phyloP scores from a whole-genome alignment of 2,113 vertebrate genomes.

The Otis tarda region DNA sequence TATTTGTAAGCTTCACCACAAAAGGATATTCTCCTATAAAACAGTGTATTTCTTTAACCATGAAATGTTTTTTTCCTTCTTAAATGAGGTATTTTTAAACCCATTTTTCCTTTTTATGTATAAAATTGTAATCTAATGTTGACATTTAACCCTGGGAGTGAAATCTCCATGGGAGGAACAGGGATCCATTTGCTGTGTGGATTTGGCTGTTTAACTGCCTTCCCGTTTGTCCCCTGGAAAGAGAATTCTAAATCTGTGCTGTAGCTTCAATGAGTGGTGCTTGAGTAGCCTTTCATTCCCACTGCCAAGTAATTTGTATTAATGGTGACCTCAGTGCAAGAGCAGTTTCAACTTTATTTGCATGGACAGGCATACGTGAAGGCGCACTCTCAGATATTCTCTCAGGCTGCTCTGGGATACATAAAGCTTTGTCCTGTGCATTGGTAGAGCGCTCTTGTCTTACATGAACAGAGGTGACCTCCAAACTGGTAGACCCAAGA shows the following conservation, averaged over 20 bases:
- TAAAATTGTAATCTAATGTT: constrained; percentile 67
- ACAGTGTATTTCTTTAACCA: constrained; percentile 20
- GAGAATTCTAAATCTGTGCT: constrained; percentile 40
- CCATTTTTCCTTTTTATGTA: constrained; percentile 39
- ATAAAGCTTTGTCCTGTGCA: not conserved
- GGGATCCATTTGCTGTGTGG: constrained; percentile 36
- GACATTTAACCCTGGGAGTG: constrained; percentile 56
- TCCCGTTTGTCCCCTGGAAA: constrained; percentile 27
- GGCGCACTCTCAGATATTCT: not conserved
- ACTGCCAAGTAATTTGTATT: not conserved
- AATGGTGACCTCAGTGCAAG: not conserved
- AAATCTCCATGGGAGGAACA: constrained; percentile 35
- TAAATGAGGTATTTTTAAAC: constrained; percentile 27
- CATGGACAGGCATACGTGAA: not conserved
- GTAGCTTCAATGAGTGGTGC: not conserved
- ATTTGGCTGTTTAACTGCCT: constrained; percentile 22
- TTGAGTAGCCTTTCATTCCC: constrained; percentile 29
- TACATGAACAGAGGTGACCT: not conserved
- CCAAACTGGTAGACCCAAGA: not conserved
- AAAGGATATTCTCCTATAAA: constrained; percentile 29
- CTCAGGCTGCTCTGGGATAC: not conserved
- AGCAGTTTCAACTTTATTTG: not conserved
- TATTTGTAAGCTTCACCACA: constrained; percentile 37
- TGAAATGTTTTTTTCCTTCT: not conserved
- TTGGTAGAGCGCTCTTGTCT: not conserved